Percentiles rank a stretch among this genome's conserved stretches.
Conservation (phyloP, 2,113 vertebrate species). For the Eulemur rufifrons region DNA sequence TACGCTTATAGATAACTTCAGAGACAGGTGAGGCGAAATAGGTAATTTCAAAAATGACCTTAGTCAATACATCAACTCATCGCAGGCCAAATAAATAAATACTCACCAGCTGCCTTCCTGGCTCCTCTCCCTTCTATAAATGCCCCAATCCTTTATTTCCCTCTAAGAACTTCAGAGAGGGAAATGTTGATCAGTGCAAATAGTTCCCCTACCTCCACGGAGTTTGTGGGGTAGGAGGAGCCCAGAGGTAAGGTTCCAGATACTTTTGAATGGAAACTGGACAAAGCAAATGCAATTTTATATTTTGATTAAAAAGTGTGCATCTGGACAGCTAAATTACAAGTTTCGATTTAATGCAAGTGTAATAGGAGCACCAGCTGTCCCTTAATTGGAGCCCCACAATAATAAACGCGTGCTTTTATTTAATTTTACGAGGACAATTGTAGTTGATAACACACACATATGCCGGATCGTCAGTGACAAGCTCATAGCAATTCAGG, state of each 20-base stretch:
- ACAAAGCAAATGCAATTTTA: slow-evolving; percentile 46
- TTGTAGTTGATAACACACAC: slow-evolving; percentile 34
- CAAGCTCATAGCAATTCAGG: slow-evolving; percentile 59
- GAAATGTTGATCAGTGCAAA: slow-evolving; percentile 8
- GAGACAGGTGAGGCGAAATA: neutral
- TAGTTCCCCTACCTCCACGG: neutral
- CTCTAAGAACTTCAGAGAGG: slow-evolving; percentile 15
- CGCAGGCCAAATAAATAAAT: neutral
- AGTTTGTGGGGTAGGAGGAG: neutral
- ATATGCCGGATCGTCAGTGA: slow-evolving; percentile 39
- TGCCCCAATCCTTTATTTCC: slow-evolving; percentile 5
- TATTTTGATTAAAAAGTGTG: slow-evolving; percentile 63
- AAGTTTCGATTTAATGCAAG: slow-evolving; percentile 59
- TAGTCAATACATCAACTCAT: neutral
- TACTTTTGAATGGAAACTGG: slow-evolving; percentile 42
- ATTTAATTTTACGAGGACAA: slow-evolving; percentile 70
- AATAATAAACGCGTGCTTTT: slow-evolving; percentile 65
- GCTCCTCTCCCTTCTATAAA: neutral
- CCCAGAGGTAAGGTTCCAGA: slow-evolving; percentile 15
- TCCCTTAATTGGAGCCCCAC: slow-evolving; percentile 64
- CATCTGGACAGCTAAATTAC: slow-evolving; percentile 71
- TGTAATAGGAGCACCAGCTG: slow-evolving; percentile 68
- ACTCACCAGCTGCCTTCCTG: slow-evolving; percentile 36
- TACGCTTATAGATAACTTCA: neutral
- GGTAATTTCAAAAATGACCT: neutral